Evolutionary conservation across 2,888 invertebrate genomes (phyloP), one percentile per base, ranked within the genome.

Genomic region (Lepidochitona cinerea): DNA sequence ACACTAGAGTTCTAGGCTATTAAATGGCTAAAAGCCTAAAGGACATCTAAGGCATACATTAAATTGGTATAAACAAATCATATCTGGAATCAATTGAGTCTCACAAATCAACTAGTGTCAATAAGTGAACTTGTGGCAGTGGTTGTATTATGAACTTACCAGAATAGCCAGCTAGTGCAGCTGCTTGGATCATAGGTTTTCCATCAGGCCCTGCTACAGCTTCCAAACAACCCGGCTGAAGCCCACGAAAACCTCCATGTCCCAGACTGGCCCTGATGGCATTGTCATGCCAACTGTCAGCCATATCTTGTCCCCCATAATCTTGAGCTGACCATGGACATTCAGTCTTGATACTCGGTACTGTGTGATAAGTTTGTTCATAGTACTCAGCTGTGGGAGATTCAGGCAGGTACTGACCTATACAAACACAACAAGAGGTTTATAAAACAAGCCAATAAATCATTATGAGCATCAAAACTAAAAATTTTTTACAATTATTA

Each of bases 281-380:
- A 37, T 79, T 71, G 1, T 79, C 78, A 93, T 84, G 79, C 85
- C 85, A 85, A 74, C 79, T 93, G 81, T 92, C 91, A 72, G 91
- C 91, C 77, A 93, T 91, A 41, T 83, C 83, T 49, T 85, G 93
- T 93, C 79, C 75, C 0, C 81, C 83, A 37, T 81, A 83, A 5
- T 84, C 84, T 49, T 82, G 82, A 33, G 81, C 78, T 18, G 85
- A 81, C 84, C 85, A 85, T 1, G 84, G 82, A 65, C 81, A 75
- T 74, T 87, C 85, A 18, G 82, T 78, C 74, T 86, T 86, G 35
- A 82, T 84, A 75, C 93, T 93, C 65, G 94, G 94, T 83, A 95
- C 95, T 74, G 95, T 94, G 89, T 95, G 95, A 90, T 95, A 95
- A 78, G 94, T 93, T 33, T 84, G 82, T 66, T 84, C 82, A 66